These are phyloP conservation scores for Fulmarus glacialis DNA, from an alignment of 2,113 vertebrate genomes.

Conservation along the genomic window DNA sequence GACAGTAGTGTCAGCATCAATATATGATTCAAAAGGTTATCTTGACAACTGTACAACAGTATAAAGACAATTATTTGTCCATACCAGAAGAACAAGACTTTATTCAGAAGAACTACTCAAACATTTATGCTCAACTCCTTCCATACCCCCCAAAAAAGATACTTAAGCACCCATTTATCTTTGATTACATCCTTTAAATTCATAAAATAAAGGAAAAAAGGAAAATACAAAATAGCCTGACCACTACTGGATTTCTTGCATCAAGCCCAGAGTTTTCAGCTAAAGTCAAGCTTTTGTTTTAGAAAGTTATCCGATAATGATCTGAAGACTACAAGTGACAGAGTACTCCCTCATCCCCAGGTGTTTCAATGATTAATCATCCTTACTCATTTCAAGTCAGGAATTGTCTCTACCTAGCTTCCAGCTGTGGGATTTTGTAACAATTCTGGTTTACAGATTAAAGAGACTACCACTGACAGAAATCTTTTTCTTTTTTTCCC, in stretches of 20 bases:
- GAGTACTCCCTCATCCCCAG: not conserved
- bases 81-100: not conserved
- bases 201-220: not conserved
- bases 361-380: not conserved
- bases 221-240: not conserved
- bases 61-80: not conserved
- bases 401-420: not conserved
- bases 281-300: not conserved
- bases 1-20: not conserved
- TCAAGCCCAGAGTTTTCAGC: not conserved
- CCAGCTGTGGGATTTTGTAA: not conserved
- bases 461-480: not conserved
- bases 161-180: not conserved
- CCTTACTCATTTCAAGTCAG: not conserved
- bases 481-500: not conserved
- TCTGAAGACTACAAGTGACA: not conserved
- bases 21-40: not conserved
- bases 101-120: not conserved
- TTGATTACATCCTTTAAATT: not conserved
- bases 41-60: not conserved
- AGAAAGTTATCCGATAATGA: not conserved
- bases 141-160: not conserved
- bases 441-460: not conserved
- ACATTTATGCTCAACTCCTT: not conserved
- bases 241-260: not conserved